Conservation (phyloP, 1,140 invertebrate species). For the Drosophila nigromelanica region DNA sequence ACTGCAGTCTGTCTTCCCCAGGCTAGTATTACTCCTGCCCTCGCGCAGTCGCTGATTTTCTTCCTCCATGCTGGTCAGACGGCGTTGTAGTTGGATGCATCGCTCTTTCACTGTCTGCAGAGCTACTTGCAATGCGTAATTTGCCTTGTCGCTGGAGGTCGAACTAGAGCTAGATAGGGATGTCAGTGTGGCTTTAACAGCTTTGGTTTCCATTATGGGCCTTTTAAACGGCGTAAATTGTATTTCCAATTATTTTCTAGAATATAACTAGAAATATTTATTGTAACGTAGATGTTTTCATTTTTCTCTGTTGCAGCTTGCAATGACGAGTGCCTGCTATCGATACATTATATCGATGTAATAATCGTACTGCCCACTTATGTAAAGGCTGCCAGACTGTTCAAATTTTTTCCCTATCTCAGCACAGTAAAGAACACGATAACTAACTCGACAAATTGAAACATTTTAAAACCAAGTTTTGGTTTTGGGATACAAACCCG, state of each 20-base stretch:
- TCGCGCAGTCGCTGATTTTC: conserved; percentile 89
- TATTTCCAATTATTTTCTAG: not conserved
- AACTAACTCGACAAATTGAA: no score
- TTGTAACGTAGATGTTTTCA: conserved; percentile 18
- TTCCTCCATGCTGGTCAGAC: conserved; percentile 88
- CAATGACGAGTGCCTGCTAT: conserved; percentile 23
- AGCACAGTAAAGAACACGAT: no score
- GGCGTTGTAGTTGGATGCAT: conserved; percentile 89
- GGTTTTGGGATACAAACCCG: no score
- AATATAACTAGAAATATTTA: conserved; percentile 1
- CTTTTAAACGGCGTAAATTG: not conserved
- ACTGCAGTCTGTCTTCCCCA: conserved; percentile 41
- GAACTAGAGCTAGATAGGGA: conserved; percentile 9
- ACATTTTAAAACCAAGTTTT: no score
- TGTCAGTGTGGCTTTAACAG: conserved; percentile 13
- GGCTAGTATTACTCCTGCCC: conserved; percentile 11
- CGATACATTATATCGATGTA: conserved; percentile 22
- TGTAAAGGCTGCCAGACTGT: not conserved
- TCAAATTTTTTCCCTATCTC: not conserved
- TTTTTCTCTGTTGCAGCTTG: conserved; percentile 12
- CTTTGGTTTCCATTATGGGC: conserved; percentile 42
- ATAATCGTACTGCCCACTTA: not conserved
- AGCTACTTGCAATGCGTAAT: conserved; percentile 88
- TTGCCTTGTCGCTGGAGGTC: conserved; percentile 54
- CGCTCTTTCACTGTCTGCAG: conserved; percentile 91